phyloP scores from a whole-genome alignment of 2,113 vertebrate genomes.

The Chionis minor region DNA sequence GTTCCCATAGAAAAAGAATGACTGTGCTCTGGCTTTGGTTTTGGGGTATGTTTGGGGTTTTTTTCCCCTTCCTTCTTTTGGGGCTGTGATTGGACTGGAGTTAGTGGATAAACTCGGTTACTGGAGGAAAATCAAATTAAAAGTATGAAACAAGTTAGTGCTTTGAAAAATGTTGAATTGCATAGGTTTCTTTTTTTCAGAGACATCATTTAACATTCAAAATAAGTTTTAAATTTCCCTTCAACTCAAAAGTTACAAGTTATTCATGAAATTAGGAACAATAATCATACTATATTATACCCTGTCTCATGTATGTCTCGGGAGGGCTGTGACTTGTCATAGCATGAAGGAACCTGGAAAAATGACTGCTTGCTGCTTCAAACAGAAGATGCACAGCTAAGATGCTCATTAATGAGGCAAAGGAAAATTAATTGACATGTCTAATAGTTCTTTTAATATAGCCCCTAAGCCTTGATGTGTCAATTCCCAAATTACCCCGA shows the following conservation, averaged over 20 bases:
- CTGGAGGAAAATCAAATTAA: background rate
- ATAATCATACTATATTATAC: constrained; percentile 17
- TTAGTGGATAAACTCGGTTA: background rate
- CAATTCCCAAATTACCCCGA: constrained; percentile 44
- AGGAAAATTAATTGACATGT: constrained; percentile 57
- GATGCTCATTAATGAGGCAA: constrained; percentile 52
- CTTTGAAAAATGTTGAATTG: constrained; percentile 1
- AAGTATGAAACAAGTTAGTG: background rate
- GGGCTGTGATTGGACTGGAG: background rate
- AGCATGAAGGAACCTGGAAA: constrained; percentile 45
- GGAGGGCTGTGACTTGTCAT: constrained; percentile 30
- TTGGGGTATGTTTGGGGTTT: accelerated
- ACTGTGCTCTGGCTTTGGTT: background rate
- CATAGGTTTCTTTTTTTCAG: background rate
- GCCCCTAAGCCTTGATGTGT: constrained; percentile 38
- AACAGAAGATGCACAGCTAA: constrained; percentile 34
- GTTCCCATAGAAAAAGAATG: constrained; percentile 30
- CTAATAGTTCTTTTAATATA: constrained; percentile 51
- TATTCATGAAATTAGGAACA: constrained; percentile 35
- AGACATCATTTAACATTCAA: background rate
- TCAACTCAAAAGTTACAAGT: constrained; percentile 7
- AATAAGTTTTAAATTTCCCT: constrained; percentile 35
- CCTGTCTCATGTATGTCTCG: background rate
- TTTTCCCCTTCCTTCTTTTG: background rate
- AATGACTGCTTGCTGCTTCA: constrained; percentile 51